Evolutionary conservation across 1,140 invertebrate species (phyloP), one percentile per base, ranked within the genome.

Genomic region (Octopus bimaculoides): DNA sequence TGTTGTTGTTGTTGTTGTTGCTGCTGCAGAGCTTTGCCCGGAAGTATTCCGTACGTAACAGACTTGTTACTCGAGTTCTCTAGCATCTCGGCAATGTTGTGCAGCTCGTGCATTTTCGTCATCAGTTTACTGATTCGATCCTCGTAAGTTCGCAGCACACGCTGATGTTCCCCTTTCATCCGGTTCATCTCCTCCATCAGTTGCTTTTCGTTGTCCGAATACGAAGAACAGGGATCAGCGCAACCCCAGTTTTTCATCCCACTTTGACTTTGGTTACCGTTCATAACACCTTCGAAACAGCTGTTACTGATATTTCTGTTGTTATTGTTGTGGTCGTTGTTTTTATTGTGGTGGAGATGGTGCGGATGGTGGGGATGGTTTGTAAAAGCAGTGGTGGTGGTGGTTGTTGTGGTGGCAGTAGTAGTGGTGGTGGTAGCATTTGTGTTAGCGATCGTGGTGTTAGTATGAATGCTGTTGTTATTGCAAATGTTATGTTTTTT

Each of bases 171-270:
- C 52, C 85, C 83, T 79, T 88, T 87, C 87, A 88, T 88, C 53
- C 85, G 78, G 71, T 87, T 86, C 86, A 89, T 89, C 81, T 89
- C 86, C 79, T 89, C 88, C 75, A 89, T 85, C n/a, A 89, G 83
- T 79, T 88, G 87, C 83, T 89, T 89, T 78, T 89, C 88, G 78
- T 89, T 89, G 81, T 89, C 88, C 10, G 88, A 89, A 78, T 85
- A 89, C 9, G 85, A 86, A 78, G 85, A 84, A 52, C 81, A 83
- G 55, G 82, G 66, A 4, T 69, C 66, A 66, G 75, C 77, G 17
- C 79, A 79, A 54, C 77, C 77, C 83, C 83, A 75, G 83, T 81
- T 74, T 81, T 82, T 17, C 78, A 81, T 52, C 79, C 52, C 54
- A 77, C 77, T 54, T 76, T 77, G 53, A 81, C 52, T n/a, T 80